Conservation (phyloP, 2,888 invertebrate species). For the Leptopilina drosophilae region DNA sequence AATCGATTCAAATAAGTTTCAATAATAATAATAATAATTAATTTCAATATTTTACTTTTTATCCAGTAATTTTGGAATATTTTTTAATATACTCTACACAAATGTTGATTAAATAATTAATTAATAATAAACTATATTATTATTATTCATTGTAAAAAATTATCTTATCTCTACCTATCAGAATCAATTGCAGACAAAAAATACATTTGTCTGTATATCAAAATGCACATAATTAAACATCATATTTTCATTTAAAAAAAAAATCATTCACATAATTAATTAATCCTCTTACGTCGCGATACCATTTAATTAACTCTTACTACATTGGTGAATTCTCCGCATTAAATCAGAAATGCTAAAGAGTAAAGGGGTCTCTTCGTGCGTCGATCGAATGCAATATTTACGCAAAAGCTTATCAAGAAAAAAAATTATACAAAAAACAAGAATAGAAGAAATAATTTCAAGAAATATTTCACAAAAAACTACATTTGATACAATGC, state of each 20-base stretch:
- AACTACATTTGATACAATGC: background rate
- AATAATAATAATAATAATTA: background rate
- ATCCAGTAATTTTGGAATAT: no score
- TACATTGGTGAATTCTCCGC: slow-evolving; percentile 54
- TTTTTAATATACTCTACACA: no score
- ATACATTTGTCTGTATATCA: slow-evolving; percentile 7
- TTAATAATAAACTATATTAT: no score
- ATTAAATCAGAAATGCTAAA: slow-evolving; percentile 51
- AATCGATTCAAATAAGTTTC: background rate
- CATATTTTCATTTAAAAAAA: slow-evolving; percentile 43
- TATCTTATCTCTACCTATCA: background rate
- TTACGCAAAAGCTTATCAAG: slow-evolving; percentile 49
- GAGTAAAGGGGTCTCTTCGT: slow-evolving; percentile 45
- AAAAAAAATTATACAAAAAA: background rate
- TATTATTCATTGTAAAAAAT: no score
- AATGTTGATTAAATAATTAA: no score
- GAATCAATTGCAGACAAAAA: background rate
- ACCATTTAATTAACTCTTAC: slow-evolving; percentile 55
- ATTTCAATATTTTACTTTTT: no score
- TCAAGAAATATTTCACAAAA: background rate
- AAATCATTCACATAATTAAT: slow-evolving; percentile 44
- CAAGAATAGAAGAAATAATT: background rate
- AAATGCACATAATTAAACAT: slow-evolving; percentile 21
- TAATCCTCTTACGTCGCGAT: background rate
- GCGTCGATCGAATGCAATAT: slow-evolving; percentile 52